phyloP scores from a whole-genome alignment of 2,113 vertebrate genomes.

The Megaptera novaeangliae region DNA sequence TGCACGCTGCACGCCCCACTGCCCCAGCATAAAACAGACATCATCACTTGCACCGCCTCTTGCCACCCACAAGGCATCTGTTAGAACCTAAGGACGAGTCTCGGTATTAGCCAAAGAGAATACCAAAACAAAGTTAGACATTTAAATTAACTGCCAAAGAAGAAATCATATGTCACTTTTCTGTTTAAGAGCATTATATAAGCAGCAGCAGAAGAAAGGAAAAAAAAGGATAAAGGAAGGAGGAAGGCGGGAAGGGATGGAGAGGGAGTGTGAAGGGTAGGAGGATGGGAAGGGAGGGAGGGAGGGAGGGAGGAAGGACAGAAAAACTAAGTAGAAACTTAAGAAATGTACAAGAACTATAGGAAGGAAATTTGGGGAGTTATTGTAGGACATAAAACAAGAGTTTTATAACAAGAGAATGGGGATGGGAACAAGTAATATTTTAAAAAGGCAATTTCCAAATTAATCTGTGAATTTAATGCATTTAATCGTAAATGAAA shows the following conservation, averaged over 20 bases:
- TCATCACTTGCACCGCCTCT: not conserved
- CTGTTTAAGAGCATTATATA: constrained; percentile 31
- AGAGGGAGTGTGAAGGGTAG: not conserved
- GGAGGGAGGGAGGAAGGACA: not conserved
- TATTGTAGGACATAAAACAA: not conserved
- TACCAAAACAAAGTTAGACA: constrained; percentile 60
- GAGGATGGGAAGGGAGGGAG: rapidly evolving
- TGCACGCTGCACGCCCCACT: not conserved
- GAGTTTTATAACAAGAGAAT: not conserved
- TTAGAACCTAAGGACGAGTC: constrained; percentile 44
- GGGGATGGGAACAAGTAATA: not conserved
- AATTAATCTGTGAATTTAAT: not conserved
- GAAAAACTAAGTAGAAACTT: not conserved
- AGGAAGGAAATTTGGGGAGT: not conserved
- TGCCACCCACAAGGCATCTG: constrained; percentile 69
- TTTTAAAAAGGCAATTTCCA: not conserved
- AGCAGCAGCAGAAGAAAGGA: not conserved
- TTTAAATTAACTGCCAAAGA: constrained; percentile 60
- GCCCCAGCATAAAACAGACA: not conserved
- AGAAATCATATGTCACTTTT: constrained; percentile 51
- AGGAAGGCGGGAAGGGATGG: too few relatives aligned
- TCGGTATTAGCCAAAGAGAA: constrained; percentile 66
- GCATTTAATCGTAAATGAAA: not conserved
- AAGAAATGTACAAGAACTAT: not conserved
- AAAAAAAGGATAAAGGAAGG: not conserved